These are phyloP conservation scores for Belgica antarctica DNA, from an alignment of 2,888 invertebrate genomes.

Conservation along the genomic window DNA sequence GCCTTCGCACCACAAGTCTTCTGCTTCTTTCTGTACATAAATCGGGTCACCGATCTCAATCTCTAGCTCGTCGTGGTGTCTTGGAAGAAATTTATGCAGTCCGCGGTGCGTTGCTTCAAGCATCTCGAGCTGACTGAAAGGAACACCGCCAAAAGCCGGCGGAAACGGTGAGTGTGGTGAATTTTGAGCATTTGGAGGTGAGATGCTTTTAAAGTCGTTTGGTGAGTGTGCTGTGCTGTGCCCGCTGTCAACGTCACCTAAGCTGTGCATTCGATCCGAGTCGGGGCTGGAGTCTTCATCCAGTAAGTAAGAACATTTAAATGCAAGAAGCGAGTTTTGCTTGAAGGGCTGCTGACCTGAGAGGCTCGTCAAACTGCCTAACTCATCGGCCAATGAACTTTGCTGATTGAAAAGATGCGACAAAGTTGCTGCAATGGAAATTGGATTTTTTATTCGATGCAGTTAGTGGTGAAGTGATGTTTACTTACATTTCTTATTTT, in stretches of 20 bases:
- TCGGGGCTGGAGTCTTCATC: conserved; percentile 85
- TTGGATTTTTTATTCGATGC: conserved; percentile 26
- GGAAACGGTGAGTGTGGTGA: conserved; percentile 64
- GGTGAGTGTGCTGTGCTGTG: conserved; percentile 91
- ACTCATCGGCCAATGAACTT: conserved; percentile 63
- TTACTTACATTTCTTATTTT: conserved; percentile 78
- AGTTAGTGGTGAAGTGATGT: not conserved
- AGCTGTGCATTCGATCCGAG: conserved; percentile 74
- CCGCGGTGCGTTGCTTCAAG: conserved; percentile 94
- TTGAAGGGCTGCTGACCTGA: conserved; percentile 36
- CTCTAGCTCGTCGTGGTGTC: conserved; percentile 93
- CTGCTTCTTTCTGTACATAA: conserved; percentile 93
- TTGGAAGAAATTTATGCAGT: conserved; percentile 90
- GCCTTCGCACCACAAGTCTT: conserved; percentile 97
- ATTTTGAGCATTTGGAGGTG: conserved; percentile 64
- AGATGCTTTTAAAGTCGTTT: conserved; percentile 83
- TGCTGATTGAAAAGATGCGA: conserved; percentile 19
- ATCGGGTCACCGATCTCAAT: conserved; percentile 97
- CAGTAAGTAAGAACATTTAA: conserved; percentile 71
- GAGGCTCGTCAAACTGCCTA: conserved; percentile 52
- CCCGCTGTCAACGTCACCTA: conserved; percentile 80
- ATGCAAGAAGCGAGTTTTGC: conserved; percentile 63
- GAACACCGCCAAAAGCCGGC: conserved; percentile 69
- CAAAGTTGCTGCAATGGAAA: conserved; percentile 33
- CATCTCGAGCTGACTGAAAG: conserved; percentile 78